Conservation (phyloP, 2,797 vertebrate species). For the Myotis findleyi region DNA sequence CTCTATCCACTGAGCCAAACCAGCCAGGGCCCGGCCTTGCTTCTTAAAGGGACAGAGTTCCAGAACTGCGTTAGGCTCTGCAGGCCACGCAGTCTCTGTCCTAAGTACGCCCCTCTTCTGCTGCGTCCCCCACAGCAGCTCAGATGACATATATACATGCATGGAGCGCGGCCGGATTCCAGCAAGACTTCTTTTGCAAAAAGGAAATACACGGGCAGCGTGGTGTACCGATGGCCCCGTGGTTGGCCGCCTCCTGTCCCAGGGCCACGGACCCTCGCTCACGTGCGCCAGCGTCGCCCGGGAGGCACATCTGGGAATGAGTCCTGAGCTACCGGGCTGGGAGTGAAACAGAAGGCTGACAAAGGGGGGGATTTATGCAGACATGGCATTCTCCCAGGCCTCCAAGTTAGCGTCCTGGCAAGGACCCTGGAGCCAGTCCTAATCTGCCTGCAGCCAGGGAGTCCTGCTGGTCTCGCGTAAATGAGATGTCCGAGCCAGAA, state of each 20-base stretch:
- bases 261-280: neutral
- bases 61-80: neutral
- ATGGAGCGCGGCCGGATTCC: neutral
- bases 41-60: neutral
- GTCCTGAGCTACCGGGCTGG: neutral
- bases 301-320: neutral
- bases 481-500: neutral
- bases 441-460: neutral
- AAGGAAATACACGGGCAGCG: neutral
- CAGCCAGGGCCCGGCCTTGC: too few species aligned
- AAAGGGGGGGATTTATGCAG: neutral
- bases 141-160: neutral
- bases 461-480: neutral
- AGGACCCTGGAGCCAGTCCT: neutral
- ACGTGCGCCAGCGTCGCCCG: rapidly evolving
- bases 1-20: too few species aligned
- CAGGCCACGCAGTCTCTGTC: neutral
- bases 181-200: neutral
- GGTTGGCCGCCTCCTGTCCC: neutral
- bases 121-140: neutral
- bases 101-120: neutral
- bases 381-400: neutral
- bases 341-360: neutral
- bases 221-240: neutral
- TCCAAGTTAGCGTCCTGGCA: neutral